Percentiles rank a stretch among this genome's conserved stretches.
phyloP scores from a whole-genome alignment of 2,797 vertebrate genomes.

The Artibeus jamaicensis region DNA sequence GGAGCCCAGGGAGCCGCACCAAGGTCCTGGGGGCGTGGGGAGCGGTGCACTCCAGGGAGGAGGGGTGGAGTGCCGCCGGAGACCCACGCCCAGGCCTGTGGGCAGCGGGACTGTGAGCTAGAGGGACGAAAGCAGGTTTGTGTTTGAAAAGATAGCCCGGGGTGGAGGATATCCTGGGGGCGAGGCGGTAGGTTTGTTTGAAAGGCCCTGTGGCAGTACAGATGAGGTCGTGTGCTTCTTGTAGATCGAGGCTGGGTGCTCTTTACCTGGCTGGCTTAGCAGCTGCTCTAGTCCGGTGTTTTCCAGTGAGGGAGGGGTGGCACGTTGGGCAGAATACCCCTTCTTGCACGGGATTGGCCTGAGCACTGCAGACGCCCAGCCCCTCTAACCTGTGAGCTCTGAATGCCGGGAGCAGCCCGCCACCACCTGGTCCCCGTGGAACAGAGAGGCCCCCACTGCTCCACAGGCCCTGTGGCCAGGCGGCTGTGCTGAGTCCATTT shows the following conservation, averaged over 20 bases:
- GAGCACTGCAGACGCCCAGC: neutral
- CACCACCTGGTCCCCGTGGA: neutral
- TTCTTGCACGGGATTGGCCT: no score
- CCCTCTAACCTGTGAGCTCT: neutral
- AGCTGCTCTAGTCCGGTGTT: neutral
- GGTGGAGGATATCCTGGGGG: neutral
- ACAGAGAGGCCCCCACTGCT: no score
- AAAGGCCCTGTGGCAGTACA: neutral
- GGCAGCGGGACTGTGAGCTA: neutral
- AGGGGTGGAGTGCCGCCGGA: neutral
- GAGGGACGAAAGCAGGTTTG: neutral
- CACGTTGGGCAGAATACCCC: neutral
- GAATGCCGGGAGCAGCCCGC: fast-evolving
- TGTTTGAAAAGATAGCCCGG: neutral
- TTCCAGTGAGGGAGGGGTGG: neutral
- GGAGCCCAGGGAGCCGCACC: no score
- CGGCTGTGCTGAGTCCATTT: neutral
- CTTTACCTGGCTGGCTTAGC: neutral
- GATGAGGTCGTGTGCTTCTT: neutral
- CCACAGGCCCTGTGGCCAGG: neutral
- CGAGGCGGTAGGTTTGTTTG: neutral
- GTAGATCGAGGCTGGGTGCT: neutral
- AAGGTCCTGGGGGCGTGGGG: neutral
- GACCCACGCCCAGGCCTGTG: neutral
- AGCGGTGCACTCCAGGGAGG: neutral